Conservation (phyloP, 2,888 invertebrate genomes). For the Unio pictorum region DNA sequence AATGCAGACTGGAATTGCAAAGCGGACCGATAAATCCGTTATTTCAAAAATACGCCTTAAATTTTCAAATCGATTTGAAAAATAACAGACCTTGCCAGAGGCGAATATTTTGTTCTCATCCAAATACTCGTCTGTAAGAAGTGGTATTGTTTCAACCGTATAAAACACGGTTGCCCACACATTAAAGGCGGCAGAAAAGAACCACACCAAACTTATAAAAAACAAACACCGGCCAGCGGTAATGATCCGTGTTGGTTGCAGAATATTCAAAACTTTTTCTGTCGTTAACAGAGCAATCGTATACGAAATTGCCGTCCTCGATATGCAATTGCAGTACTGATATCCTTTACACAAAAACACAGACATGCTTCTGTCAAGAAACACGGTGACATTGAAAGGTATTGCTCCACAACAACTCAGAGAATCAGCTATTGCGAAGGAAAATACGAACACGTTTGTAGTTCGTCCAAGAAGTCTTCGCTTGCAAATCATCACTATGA, state of each 20-base stretch:
- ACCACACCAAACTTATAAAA: slow-evolving; percentile 65
- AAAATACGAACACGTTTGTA: slow-evolving; percentile 61
- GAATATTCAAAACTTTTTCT: slow-evolving; percentile 40
- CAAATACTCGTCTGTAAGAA: slow-evolving; percentile 10
- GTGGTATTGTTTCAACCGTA: slow-evolving; percentile 27
- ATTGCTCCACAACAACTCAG: slow-evolving; percentile 31
- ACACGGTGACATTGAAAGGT: slow-evolving; percentile 23
- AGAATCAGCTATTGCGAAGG: slow-evolving; percentile 55
- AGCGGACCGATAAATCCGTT: slow-evolving; percentile 51
- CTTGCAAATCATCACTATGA: slow-evolving; percentile 49
- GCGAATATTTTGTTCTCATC: slow-evolving; percentile 17
- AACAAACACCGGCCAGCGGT: slow-evolving; percentile 60
- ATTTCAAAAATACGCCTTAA: slow-evolving; percentile 46
- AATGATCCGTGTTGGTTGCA: slow-evolving; percentile 40
- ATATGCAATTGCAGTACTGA: slow-evolving; percentile 48
- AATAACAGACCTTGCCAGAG: slow-evolving; percentile 36
- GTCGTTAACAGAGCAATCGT: slow-evolving; percentile 41
- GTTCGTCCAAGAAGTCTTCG: slow-evolving; percentile 55
- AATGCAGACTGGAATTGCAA: slow-evolving; percentile 39
- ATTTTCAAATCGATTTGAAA: slow-evolving; percentile 45
- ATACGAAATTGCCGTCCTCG: slow-evolving; percentile 56
- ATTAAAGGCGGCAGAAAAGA: slow-evolving; percentile 65
- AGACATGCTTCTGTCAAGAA: slow-evolving; percentile 26
- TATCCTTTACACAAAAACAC: slow-evolving; percentile 52
- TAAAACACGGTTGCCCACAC: slow-evolving; percentile 64